Percentiles rank a stretch among this genome's conserved stretches.
Conservation (phyloP, 92 coral and sea anemone species). For the Epizoanthus illoricatus region DNA sequence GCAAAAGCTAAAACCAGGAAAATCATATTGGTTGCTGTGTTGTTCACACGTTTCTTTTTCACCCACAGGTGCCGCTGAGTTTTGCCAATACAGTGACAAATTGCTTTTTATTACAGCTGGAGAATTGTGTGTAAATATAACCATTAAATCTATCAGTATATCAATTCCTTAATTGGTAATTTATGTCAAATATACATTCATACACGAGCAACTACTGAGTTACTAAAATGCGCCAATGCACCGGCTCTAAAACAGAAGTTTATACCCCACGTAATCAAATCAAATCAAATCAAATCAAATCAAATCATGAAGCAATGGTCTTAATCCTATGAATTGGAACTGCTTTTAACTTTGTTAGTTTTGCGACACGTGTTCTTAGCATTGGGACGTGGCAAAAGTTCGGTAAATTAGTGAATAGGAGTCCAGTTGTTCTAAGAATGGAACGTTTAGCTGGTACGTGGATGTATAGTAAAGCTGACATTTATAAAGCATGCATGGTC, state of each 20-base stretch:
- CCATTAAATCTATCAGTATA: not conserved
- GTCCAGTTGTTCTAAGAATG: not conserved
- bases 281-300: not conserved
- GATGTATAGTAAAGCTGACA: not conserved
- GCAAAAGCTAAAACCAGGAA: not conserved
- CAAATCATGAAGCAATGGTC: not conserved
- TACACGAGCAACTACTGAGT: no score
- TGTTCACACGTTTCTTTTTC: not conserved
- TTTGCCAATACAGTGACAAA: not conserved
- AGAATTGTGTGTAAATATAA: not conserved
- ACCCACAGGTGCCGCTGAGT: not conserved
- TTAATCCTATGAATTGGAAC: not conserved
- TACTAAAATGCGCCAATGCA: not conserved
- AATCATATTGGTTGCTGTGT: not conserved
- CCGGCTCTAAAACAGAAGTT: not conserved
- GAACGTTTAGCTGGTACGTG: not conserved
- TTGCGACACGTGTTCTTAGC: not conserved
- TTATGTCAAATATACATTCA: not conserved
- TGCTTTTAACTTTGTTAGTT: not conserved
- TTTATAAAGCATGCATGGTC: not conserved
- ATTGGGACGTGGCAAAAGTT: not conserved
- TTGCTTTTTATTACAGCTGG: not conserved
- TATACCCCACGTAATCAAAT: not conserved
- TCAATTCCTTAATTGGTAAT: constrained; percentile 3
- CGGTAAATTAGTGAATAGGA: no score